Evolutionary conservation across 1,140 invertebrate genomes (phyloP).

Genomic region (Tetraneura akinire): DNA sequence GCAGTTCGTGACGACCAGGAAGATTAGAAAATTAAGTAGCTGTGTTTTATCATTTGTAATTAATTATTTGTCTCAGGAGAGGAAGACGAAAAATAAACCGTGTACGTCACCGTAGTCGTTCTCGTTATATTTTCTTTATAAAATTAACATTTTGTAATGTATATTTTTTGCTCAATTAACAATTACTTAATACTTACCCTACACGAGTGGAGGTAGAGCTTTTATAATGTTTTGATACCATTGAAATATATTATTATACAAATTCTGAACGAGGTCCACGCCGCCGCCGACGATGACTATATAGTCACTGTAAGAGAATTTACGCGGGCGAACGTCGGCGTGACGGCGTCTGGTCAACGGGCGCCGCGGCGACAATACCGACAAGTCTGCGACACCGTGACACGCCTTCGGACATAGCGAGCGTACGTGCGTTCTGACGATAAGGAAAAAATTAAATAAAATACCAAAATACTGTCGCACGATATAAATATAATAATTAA

Average conservation of each 20-base stretch:
- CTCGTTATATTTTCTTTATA: too few species aligned
- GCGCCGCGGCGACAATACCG: background rate
- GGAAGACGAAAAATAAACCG: too few species aligned
- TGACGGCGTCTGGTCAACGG: background rate
- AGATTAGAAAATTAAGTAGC: too few species aligned
- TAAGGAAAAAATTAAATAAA: too few species aligned
- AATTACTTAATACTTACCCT: constrained; percentile 17
- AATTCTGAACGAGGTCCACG: background rate
- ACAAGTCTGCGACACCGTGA: background rate
- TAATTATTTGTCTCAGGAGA: too few species aligned
- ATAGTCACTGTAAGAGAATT: background rate
- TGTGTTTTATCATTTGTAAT: too few species aligned
- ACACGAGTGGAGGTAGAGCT: background rate
- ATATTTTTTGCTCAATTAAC: background rate
- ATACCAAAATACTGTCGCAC: background rate
- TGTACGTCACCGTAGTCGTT: too few species aligned
- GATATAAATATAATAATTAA: too few species aligned
- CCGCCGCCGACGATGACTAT: too few species aligned
- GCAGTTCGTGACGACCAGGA: too few species aligned
- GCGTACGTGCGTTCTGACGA: background rate
- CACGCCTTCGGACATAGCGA: background rate
- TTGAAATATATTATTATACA: too few species aligned
- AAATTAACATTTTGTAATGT: too few species aligned
- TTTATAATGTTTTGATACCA: background rate
- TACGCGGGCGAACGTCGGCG: constrained; percentile 14